These are phyloP conservation scores for Pseudachorutes palmiensis DNA, from an alignment of 1,140 invertebrate species.

Conservation along the genomic window DNA sequence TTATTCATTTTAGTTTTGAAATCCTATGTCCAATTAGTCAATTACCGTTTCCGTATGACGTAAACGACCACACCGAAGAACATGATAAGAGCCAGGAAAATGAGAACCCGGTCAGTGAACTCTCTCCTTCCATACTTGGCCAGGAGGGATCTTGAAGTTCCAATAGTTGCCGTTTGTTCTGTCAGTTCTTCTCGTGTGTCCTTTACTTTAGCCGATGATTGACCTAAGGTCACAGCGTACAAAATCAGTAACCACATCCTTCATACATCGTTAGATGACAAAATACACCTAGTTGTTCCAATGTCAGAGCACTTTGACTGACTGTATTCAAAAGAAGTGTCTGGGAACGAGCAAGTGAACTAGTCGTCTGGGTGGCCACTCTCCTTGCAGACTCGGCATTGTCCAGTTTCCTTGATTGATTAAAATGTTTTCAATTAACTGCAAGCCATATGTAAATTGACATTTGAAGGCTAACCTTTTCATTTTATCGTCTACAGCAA, in stretches of 20 bases:
- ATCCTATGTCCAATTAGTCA: no score
- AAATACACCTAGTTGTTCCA: slow-evolving; percentile 1
- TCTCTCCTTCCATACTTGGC: slow-evolving; percentile 88
- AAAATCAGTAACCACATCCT: neutral
- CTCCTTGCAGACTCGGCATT: neutral
- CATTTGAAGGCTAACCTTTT: no score
- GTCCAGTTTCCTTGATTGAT: neutral
- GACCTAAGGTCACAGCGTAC: neutral
- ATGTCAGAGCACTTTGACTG: slow-evolving; percentile 1
- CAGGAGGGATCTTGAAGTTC: slow-evolving; percentile 77
- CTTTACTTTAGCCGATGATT: slow-evolving; percentile 43
- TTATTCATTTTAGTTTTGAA: no score
- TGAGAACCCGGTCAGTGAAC: slow-evolving; percentile 85
- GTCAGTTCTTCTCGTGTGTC: slow-evolving; percentile 76
- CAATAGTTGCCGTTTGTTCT: slow-evolving; percentile 73
- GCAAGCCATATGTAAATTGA: no score
- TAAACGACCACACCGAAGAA: slow-evolving; percentile 86
- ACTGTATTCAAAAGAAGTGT: neutral
- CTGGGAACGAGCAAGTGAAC: neutral
- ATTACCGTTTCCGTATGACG: no score
- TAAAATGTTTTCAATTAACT: no score
- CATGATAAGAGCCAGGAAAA: slow-evolving; percentile 82
- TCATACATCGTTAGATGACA: no score
- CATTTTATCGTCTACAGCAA: no score
- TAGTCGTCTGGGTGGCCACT: neutral